Conservation (phyloP, 2,113 vertebrate genomes). For the Chaenocephalus aceratus region DNA sequence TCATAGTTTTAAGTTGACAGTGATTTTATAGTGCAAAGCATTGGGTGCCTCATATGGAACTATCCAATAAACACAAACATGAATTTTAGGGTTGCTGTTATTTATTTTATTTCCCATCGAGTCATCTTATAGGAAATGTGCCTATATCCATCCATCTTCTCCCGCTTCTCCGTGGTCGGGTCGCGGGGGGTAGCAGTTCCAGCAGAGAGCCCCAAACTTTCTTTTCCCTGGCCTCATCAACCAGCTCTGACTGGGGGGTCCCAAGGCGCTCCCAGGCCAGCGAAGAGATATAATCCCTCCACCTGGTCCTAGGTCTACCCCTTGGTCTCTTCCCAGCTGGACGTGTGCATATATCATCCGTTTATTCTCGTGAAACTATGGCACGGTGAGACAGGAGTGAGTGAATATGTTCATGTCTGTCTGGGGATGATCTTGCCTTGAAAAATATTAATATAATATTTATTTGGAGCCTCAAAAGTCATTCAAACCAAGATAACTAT, state of each 20-base stretch:
- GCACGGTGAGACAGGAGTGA: background rate
- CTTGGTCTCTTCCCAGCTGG: too few species aligned
- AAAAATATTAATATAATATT: background rate
- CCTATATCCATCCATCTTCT: background rate
- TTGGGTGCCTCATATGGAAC: background rate
- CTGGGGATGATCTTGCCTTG: background rate
- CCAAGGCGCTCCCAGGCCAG: too few species aligned
- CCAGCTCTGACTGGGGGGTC: too few species aligned
- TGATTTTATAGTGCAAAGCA: too few species aligned
- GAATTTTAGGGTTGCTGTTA: background rate
- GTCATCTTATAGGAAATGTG: background rate
- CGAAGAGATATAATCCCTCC: too few species aligned
- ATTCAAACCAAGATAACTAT: too few species aligned
- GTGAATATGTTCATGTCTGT: background rate
- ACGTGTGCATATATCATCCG: background rate
- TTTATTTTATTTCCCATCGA: background rate
- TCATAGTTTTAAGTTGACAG: background rate
- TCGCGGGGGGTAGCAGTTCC: too few species aligned
- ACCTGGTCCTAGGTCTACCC: too few species aligned
- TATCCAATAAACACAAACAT: background rate
- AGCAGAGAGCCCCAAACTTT: too few species aligned
- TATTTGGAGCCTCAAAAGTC: too few species aligned
- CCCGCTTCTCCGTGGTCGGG: too few species aligned
- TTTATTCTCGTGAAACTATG: background rate
- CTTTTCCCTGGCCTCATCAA: too few species aligned